These are phyloP conservation scores for Archilochus colubris DNA, from an alignment of 2,113 vertebrate species.

Conservation along the genomic window DNA sequence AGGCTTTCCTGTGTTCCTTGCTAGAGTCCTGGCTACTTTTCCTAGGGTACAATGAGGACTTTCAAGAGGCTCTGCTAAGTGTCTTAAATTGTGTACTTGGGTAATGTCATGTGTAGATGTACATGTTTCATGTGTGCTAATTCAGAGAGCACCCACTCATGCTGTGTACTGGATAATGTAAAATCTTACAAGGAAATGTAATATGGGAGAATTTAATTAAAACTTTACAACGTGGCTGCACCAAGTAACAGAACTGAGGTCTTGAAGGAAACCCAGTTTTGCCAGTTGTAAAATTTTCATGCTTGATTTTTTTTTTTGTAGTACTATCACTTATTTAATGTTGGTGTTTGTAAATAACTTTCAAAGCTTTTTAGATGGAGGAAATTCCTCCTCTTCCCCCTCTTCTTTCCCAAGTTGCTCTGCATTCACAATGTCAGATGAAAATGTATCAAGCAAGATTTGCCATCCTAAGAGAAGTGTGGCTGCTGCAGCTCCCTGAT, in stretches of 20 bases:
- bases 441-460: neutral
- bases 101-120: neutral
- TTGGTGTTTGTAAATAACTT: neutral
- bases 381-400: neutral
- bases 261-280: neutral
- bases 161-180: slow-evolving; percentile 20
- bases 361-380: neutral
- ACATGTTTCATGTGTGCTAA: neutral
- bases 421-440: neutral
- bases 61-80: neutral
- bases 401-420: neutral
- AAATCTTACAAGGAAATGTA: slow-evolving; percentile 35
- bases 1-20: neutral
- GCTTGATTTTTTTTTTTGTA: neutral
- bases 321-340: neutral
- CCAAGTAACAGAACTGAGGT: neutral
- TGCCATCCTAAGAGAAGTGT: neutral
- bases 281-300: neutral
- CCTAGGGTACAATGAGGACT: neutral
- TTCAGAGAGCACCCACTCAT: neutral
- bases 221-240: neutral
- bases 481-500: neutral
- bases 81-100: neutral
- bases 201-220: slow-evolving; percentile 20
- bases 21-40: neutral